phyloP scores from a whole-genome alignment of 2,888 invertebrate genomes.

The Hedychridium roseum region DNA sequence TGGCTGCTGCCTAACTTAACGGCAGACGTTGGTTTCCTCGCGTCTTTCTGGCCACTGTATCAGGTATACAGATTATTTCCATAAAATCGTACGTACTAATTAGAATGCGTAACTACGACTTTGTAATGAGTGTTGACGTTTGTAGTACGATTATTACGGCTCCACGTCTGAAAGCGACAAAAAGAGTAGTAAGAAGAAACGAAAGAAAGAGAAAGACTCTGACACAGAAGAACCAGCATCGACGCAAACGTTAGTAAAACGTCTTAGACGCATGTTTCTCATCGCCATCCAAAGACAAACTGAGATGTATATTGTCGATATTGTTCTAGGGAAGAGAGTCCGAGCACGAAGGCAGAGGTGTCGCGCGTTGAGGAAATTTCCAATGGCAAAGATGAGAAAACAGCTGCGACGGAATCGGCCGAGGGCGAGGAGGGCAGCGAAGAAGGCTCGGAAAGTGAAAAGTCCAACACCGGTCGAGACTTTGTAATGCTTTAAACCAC shows the following conservation, averaged over 20 bases:
- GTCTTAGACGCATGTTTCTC: neutral
- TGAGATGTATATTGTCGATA: neutral
- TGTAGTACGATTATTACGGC: slow-evolving; percentile 82
- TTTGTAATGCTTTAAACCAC: slow-evolving; percentile 83
- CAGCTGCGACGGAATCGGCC: slow-evolving; percentile 27
- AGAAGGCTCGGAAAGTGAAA: slow-evolving; percentile 78
- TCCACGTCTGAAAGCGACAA: slow-evolving; percentile 67
- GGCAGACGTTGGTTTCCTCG: slow-evolving; percentile 98
- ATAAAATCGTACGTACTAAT: neutral
- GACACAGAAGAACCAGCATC: slow-evolving; percentile 71
- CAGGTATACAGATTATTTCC: slow-evolving; percentile 68
- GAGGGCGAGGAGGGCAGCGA: slow-evolving; percentile 55
- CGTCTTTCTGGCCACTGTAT: slow-evolving; percentile 97
- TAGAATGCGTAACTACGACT: neutral
- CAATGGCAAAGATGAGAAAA: slow-evolving; percentile 34
- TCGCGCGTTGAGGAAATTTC: slow-evolving; percentile 32
- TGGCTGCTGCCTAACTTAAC: slow-evolving; percentile 99
- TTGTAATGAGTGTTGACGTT: slow-evolving; percentile 5
- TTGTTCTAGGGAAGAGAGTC: slow-evolving; percentile 35
- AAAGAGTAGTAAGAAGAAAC: slow-evolving; percentile 72
- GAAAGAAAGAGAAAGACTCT: slow-evolving; percentile 83
- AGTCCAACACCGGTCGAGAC: slow-evolving; percentile 84
- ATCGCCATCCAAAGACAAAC: neutral
- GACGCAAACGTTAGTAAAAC: slow-evolving; percentile 20
- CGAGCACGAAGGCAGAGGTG: slow-evolving; percentile 27